Base-by-base conservation (phyloP, 2,113 vertebrate genomes). In the Pollimyrus isidori region DNA sequence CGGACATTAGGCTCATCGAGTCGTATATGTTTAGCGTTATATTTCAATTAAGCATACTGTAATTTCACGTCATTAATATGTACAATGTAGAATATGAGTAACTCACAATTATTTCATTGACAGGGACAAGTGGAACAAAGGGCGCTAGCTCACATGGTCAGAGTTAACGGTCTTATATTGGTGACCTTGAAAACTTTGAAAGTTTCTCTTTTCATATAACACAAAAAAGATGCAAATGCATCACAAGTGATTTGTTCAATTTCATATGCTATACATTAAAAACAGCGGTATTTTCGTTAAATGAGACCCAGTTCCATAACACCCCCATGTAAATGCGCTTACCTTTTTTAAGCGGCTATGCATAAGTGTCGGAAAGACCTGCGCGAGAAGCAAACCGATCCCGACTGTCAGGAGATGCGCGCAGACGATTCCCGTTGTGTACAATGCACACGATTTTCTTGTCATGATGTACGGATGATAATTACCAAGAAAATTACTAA, bases 341-440 rank as follows among this genome's bases (percentile, higher is more conserved):
- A 96, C 96, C 95, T 93, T 92, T 87, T 95, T 96, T 3, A 96
- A 92, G 1, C 94, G 94, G 58, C 95, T 95, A 42, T 93, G 90
- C 88, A 96, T 95, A 0, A 95, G 4, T 0, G 82, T 93, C 52
- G 90, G 93, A 89, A 96, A 95, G 13, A 92, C 89, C 0, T 94
- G 94, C 15, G 62, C 76, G 58, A 92, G 76, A 0, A 94, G 0
- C 21, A 96, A 89, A 1, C 90, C 92, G 53, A 96, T 93, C 30
- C 95, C 95, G 1, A 84, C 26, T 10, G 92, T 45, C n/a, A 96
- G 92, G 90, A 96, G 93, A 76, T 50, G 9, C 1, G 91, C 93
- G 48, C 94, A 94, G 49, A 92, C 30, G 89, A 93, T 49, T 48
- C 94, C 95, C 0, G 93, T 94, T 3, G 62, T 91, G 46, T 93